These are phyloP conservation scores for Toxonevra muliebris DNA, from an alignment of 2,888 invertebrate species.

Conservation along the genomic window DNA sequence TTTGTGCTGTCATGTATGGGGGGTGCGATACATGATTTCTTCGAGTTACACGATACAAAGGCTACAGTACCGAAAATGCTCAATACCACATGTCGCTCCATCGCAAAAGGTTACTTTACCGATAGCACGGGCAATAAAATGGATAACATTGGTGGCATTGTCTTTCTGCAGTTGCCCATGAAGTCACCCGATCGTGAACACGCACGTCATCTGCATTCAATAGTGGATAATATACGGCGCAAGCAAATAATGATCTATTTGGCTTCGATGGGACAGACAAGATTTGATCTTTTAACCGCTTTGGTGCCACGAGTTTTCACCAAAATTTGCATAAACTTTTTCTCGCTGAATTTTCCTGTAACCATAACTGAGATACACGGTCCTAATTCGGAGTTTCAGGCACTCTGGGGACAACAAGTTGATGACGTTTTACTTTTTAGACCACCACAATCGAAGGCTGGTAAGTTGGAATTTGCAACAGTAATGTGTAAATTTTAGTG, in stretches of 20 bases:
- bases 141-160: constrained; percentile 60
- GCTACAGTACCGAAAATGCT: constrained; percentile 52
- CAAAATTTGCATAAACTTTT: constrained; percentile 62
- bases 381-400: constrained; percentile 53
- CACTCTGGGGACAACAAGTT: constrained; percentile 60
- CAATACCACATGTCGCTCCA: constrained; percentile 60
- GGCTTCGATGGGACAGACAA: constrained; percentile 61
- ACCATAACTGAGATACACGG: constrained; percentile 63
- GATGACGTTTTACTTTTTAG: constrained; percentile 61
- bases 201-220: constrained; percentile 53
- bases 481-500: too few relatives aligned
- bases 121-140: constrained; percentile 54
- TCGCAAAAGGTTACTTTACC: constrained; percentile 61
- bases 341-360: constrained; percentile 62
- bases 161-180: constrained; percentile 60
- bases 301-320: constrained; percentile 59
- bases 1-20: constrained; percentile 58
- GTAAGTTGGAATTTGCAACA: constrained; percentile 41
- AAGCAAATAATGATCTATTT: constrained; percentile 62
- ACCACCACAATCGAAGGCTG: constrained; percentile 64
- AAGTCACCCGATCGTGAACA: constrained; percentile 50
- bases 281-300: constrained; percentile 58
- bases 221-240: constrained; percentile 54
- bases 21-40: constrained; percentile 58
- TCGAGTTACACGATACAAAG: constrained; percentile 48